These are phyloP conservation scores for Caenorhabditis briggsae DNA, from an alignment of 1,140 invertebrate genomes.

Conservation along the genomic window DNA sequence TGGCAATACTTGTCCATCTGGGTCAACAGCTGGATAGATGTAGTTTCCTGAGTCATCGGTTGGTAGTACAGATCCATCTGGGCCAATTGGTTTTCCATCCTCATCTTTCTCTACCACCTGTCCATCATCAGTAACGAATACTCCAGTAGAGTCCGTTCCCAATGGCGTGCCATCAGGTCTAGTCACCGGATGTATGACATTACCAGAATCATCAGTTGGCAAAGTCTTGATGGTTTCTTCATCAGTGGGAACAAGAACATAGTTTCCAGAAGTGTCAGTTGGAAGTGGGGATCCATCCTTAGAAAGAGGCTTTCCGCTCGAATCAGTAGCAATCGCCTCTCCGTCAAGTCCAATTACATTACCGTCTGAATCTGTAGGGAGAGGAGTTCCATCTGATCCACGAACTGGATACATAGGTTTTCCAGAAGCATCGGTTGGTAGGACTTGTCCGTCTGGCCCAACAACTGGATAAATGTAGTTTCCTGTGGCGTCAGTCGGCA, in stretches of 20 bases:
- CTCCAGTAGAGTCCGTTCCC: no score
- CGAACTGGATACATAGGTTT: constrained; percentile 52
- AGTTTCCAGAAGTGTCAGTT: constrained; percentile 61
- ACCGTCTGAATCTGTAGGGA: constrained; percentile 55
- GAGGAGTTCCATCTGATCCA: constrained; percentile 57
- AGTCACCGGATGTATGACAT: constrained; percentile 65
- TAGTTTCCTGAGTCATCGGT: constrained; percentile 45
- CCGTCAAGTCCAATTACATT: constrained; percentile 61
- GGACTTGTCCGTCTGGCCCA: constrained; percentile 59
- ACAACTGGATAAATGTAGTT: constrained; percentile 53
- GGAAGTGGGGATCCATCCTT: constrained; percentile 62
- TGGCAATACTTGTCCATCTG: constrained; percentile 59
- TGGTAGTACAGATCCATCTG: constrained; percentile 29
- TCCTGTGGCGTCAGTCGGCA: constrained; percentile 55
- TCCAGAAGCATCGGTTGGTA: constrained; percentile 61
- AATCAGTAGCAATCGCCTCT: constrained; percentile 63
- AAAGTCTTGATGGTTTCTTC: constrained; percentile 57
- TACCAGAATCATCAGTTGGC: constrained; percentile 70
- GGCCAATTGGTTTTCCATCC: background rate
- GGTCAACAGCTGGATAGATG: constrained; percentile 62
- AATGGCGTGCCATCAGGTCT: constrained; percentile 52
- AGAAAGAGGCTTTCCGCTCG: constrained; percentile 50
- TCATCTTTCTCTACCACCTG: no score
- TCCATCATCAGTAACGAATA: no score
- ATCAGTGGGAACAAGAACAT: constrained; percentile 56